Percentiles rank a stretch among this genome's conserved stretches.
Evolutionary conservation across 1,140 invertebrate genomes (phyloP).

Genomic region (Saccostrea cuccullata): DNA sequence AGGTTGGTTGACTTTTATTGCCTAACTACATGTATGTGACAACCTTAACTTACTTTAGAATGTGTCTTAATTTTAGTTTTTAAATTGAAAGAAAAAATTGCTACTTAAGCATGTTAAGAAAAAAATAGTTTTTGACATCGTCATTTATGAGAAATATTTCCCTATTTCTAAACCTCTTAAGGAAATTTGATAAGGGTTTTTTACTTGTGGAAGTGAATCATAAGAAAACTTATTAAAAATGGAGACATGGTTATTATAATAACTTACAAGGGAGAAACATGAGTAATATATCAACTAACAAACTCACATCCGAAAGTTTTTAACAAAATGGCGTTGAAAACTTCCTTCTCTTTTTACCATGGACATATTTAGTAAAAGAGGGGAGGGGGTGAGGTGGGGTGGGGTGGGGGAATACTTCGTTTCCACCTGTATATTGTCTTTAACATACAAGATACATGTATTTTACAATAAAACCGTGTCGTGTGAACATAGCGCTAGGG

Average conservation of each 20-base stretch:
- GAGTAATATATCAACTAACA: not conserved
- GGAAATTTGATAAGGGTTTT: not conserved
- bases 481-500: not conserved
- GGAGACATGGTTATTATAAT: not conserved
- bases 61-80: not conserved
- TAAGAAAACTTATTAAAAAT: slow-evolving; percentile 1
- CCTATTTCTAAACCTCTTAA: not conserved
- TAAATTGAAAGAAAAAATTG: not conserved
- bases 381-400: not conserved
- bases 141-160: not conserved
- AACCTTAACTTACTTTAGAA: not conserved
- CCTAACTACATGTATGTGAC: not conserved
- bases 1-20: slow-evolving; percentile 79
- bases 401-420: not conserved
- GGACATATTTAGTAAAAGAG: not conserved
- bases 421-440: not conserved
- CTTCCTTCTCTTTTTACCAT: not conserved
- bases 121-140: not conserved
- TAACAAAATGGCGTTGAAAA: not conserved
- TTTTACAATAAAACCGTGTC: slow-evolving; percentile 18
- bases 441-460: not conserved
- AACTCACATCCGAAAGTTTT: not conserved
- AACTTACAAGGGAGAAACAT: not conserved
- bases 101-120: no score
- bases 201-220: slow-evolving; percentile 1